Conservation (phyloP, 2,888 invertebrate species). For the Rhyacophila evoluta region DNA sequence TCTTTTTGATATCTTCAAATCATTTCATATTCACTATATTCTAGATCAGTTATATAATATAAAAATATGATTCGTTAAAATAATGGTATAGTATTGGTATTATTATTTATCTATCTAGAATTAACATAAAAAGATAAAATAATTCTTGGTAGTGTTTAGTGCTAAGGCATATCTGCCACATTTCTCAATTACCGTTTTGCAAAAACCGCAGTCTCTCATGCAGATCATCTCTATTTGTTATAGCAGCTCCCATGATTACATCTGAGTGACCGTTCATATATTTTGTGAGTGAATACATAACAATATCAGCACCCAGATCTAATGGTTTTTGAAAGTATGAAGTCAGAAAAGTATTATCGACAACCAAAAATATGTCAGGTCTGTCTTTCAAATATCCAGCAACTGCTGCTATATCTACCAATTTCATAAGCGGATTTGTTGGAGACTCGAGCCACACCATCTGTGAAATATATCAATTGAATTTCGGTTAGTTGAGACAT, state of each 20-base stretch:
- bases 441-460: conserved; percentile 95
- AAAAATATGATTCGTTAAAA: no score
- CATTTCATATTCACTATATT: no score
- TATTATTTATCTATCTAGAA: no score
- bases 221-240: conserved; percentile 79
- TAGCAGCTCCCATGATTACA: conserved; percentile 93
- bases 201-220: conserved; percentile 81
- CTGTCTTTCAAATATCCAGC: conserved; percentile 72
- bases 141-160: no score
- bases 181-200: conserved; percentile 89
- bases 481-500: no score
- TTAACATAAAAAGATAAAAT: no score
- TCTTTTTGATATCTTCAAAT: no score
- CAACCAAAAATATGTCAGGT: conserved; percentile 75
- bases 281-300: conserved; percentile 93
- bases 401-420: conserved; percentile 86
- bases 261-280: conserved; percentile 99
- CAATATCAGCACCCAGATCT: conserved; percentile 90
- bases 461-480: conserved; percentile 65
- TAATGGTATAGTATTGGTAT: no score
- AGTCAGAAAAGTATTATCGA: conserved; percentile 95
- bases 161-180: no score
- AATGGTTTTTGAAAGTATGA: conserved; percentile 93
- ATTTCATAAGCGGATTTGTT: conserved; percentile 93
- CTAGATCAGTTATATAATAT: no score